Conservation (phyloP, 2,113 vertebrate species). For the Zosterops borbonicus region DNA sequence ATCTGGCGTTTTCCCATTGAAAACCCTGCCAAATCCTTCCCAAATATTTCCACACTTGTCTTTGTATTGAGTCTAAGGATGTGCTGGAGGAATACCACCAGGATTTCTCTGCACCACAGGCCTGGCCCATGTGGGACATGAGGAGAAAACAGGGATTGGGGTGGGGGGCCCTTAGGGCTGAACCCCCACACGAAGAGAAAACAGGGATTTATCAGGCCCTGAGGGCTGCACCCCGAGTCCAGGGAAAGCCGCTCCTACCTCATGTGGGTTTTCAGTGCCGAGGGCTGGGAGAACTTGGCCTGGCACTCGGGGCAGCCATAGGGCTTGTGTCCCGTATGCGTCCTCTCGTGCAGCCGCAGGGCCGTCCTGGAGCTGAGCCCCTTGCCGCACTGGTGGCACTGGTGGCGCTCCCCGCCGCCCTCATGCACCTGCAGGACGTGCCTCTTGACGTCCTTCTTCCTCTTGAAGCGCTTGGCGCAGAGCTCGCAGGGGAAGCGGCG, state of each 20-base stretch:
- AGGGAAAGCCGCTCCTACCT: conserved; percentile 76
- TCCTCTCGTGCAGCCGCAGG: conserved; percentile 89
- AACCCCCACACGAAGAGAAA: too few species aligned
- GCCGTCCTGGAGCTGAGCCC: conserved; percentile 92
- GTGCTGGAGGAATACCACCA: not conserved
- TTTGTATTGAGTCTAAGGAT: too few species aligned
- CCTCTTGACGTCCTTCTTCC: conserved; percentile 93
- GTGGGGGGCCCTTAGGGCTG: not conserved
- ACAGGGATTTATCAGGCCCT: not conserved
- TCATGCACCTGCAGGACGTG: conserved; percentile 95
- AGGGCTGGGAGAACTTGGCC: conserved; percentile 93
- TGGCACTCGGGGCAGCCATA: conserved; percentile 86
- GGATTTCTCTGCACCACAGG: not conserved
- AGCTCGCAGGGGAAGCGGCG: conserved; percentile 87
- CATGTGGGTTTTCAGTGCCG: conserved; percentile 94
- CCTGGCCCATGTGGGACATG: fast-evolving
- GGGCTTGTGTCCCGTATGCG: conserved; percentile 90
- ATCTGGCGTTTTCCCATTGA: fast-evolving
- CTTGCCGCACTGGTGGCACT: conserved; percentile 89
- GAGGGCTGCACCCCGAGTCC: not conserved
- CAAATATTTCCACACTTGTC: not conserved
- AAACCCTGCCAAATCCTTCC: not conserved
- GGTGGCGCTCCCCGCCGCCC: conserved; percentile 82
- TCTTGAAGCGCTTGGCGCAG: conserved; percentile 93
- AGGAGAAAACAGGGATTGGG: not conserved